Conservation (phyloP, 1,140 invertebrate species). For the Steinernema khuongi region DNA sequence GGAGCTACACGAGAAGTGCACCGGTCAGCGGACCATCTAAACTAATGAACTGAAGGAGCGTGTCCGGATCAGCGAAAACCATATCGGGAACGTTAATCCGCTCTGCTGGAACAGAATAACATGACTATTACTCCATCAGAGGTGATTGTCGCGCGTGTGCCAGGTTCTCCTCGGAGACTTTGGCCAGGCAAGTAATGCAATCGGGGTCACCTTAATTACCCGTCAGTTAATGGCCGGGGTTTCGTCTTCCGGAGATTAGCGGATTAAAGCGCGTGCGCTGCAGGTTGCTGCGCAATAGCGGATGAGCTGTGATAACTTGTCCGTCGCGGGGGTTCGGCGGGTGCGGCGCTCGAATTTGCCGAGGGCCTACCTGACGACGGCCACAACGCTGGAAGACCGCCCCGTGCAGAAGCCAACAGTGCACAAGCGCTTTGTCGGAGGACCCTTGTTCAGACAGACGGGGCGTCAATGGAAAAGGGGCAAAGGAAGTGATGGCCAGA, state of each 20-base stretch:
- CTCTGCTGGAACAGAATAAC: background rate
- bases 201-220: slow-evolving; percentile 12
- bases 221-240: background rate
- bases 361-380: no score
- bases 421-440: no score
- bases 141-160: background rate
- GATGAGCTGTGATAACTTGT: slow-evolving; percentile 10
- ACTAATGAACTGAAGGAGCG: background rate
- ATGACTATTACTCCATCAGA: background rate
- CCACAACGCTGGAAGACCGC: no score
- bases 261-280: slow-evolving; percentile 3
- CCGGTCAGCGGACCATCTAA: background rate
- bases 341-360: background rate
- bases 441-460: no score
- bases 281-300: slow-evolving; percentile 1
- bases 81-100: background rate
- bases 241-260: background rate
- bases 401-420: no score
- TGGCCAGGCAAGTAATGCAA: background rate
- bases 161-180: background rate
- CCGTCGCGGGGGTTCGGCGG: background rate
- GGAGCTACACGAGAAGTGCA: background rate
- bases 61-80: background rate
- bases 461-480: no score
- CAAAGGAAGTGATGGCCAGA: no score